phyloP scores from a whole-genome alignment of 2,888 invertebrate genomes.

The Acronicta leporina region DNA sequence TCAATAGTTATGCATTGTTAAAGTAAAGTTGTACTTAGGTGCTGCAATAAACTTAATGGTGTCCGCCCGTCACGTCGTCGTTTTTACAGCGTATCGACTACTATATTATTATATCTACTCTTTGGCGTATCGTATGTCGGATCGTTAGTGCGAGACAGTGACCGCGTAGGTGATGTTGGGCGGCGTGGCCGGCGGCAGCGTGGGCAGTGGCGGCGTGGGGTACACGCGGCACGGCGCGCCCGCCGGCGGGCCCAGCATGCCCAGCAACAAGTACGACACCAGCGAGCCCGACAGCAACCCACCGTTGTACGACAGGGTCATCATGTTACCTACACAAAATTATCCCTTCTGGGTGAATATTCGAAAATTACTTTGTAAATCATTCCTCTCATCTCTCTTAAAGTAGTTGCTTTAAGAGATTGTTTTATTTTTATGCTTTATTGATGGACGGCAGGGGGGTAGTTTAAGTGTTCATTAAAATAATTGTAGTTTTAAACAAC shows the following conservation, averaged over 20 bases:
- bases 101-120: too few relatives aligned
- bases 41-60: neutral
- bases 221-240: constrained; percentile 83
- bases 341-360: too few relatives aligned
- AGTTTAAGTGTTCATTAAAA: too few relatives aligned
- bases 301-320: constrained; percentile 97
- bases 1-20: neutral
- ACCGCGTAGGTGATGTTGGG: constrained; percentile 52
- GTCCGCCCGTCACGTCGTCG: neutral
- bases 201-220: constrained; percentile 80
- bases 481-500: too few relatives aligned
- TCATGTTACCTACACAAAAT: constrained; percentile 96
- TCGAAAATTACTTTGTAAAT: too few relatives aligned
- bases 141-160: constrained; percentile 63
- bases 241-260: constrained; percentile 89
- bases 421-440: too few relatives aligned
- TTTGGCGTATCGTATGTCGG: too few relatives aligned
- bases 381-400: too few relatives aligned
- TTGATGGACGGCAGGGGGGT: too few relatives aligned
- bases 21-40: neutral
- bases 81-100: neutral
- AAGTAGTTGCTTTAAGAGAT: too few relatives aligned
- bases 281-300: constrained; percentile 95
- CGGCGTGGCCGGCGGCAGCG: constrained; percentile 69
- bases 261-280: constrained; percentile 94